phyloP scores from a whole-genome alignment of 1,140 invertebrate species.

The Rhagoletis zephyria region DNA sequence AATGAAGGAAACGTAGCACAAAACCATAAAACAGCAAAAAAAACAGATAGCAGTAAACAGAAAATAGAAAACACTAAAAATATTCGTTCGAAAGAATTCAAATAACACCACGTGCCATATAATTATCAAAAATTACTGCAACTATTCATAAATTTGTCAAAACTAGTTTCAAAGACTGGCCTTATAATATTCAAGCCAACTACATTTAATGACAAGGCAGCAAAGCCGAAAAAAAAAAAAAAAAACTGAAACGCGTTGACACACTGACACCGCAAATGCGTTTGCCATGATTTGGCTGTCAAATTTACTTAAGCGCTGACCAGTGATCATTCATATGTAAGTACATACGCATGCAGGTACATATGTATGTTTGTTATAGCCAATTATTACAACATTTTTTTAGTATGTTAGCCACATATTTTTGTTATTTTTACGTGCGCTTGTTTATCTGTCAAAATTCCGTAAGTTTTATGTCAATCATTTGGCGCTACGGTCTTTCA shows the following conservation, averaged over 20 bases:
- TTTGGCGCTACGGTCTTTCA: neutral
- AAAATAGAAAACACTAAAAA: neutral
- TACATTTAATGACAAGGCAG: neutral
- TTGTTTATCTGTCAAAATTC: constrained; percentile 13
- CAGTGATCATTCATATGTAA: constrained; percentile 4
- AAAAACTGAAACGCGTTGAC: constrained; percentile 20
- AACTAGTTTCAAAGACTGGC: constrained; percentile 30
- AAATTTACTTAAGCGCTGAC: constrained; percentile 26
- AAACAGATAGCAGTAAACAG: neutral
- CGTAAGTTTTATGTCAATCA: constrained; percentile 30
- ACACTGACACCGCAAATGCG: constrained; percentile 40
- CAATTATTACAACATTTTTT: constrained; percentile 28
- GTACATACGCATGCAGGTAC: neutral
- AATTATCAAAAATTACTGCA: constrained; percentile 43
- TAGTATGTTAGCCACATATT: neutral
- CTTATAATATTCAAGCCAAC: neutral
- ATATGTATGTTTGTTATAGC: neutral
- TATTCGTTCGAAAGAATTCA: neutral
- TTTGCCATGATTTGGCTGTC: constrained; percentile 33
- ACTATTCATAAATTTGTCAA: constrained; percentile 44
- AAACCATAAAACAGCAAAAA: neutral
- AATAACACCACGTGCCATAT: constrained; percentile 31
- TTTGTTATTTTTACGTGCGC: constrained; percentile 26
- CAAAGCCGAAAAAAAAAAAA: neutral
- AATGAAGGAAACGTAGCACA: neutral